Conservation (phyloP, 92 coral and sea anemone species). For the Porites divaricata region DNA sequence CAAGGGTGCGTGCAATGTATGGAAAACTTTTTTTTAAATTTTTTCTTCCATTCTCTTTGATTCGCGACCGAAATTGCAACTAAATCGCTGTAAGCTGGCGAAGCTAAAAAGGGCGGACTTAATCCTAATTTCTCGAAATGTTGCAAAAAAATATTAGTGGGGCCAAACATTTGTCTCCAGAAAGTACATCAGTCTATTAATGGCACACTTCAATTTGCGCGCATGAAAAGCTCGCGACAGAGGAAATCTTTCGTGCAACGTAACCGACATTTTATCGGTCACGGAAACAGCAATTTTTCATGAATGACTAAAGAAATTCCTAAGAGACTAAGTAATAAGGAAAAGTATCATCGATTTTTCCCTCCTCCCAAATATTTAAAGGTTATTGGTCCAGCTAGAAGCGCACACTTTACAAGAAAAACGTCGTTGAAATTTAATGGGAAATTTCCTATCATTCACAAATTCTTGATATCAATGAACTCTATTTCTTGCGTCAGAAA, state of each 20-base stretch:
- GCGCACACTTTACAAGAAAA: neutral
- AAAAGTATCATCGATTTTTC: neutral
- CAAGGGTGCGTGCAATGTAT: neutral
- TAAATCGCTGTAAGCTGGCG: neutral
- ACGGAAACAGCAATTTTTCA: neutral
- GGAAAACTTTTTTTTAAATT: neutral
- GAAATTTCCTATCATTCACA: neutral
- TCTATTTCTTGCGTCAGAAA: neutral
- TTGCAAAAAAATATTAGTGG: neutral
- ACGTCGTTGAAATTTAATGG: neutral
- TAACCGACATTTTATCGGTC: neutral
- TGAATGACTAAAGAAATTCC: neutral
- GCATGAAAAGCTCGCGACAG: neutral
- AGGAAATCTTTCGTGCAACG: neutral
- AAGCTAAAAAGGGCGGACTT: neutral
- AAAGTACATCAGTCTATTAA: neutral
- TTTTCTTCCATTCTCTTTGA: neutral
- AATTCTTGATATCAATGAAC: neutral
- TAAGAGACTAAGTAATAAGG: neutral
- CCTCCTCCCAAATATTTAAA: neutral
- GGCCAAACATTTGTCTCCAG: slow-evolving; percentile 9
- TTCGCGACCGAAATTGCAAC: neutral
- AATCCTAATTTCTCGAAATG: neutral
- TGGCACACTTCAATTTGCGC: neutral
- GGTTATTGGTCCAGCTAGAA: neutral